Evolutionary conservation across 2,888 invertebrate genomes (phyloP).

Genomic region (Limenitis camilla): DNA sequence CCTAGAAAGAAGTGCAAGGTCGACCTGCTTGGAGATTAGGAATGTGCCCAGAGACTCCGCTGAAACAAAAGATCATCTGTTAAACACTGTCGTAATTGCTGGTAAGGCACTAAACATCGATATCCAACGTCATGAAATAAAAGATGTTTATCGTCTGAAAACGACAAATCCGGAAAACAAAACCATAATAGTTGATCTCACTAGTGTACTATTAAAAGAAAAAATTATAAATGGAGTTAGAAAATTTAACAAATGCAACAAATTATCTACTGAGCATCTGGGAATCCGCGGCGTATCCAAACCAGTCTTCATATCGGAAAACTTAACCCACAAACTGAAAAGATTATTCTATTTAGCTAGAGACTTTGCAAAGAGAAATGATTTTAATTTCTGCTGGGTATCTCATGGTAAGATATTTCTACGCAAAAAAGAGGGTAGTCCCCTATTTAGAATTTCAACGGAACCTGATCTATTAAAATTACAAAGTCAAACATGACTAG

Average conservation of each 20-base stretch:
- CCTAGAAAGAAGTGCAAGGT: background rate
- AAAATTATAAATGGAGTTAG: background rate
- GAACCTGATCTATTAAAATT: too few relatives aligned
- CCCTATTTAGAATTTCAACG: too few relatives aligned
- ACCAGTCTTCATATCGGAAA: slow-evolving; percentile 12
- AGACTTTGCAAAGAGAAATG: slow-evolving; percentile 8
- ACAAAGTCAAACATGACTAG: too few relatives aligned
- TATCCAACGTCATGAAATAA: background rate
- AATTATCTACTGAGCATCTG: slow-evolving; percentile 8
- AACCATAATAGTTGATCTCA: slow-evolving; percentile 14
- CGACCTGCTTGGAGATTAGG: slow-evolving; percentile 13
- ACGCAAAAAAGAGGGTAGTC: too few relatives aligned
- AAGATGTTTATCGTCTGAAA: slow-evolving; percentile 10
- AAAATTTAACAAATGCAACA: slow-evolving; percentile 8
- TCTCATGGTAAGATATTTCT: too few relatives aligned
- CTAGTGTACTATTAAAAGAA: slow-evolving; percentile 10
- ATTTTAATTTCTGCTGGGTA: background rate
- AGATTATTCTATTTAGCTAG: slow-evolving; percentile 7
- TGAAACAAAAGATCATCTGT: slow-evolving; percentile 4
- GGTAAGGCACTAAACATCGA: background rate
- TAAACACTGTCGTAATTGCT: background rate
- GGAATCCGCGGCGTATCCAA: background rate
- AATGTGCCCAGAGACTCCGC: slow-evolving; percentile 2
- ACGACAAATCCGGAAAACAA: background rate
- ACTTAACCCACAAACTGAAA: background rate